Base-by-base conservation (phyloP, 2,797 vertebrate species). In the Anguilla megastoma region DNA sequence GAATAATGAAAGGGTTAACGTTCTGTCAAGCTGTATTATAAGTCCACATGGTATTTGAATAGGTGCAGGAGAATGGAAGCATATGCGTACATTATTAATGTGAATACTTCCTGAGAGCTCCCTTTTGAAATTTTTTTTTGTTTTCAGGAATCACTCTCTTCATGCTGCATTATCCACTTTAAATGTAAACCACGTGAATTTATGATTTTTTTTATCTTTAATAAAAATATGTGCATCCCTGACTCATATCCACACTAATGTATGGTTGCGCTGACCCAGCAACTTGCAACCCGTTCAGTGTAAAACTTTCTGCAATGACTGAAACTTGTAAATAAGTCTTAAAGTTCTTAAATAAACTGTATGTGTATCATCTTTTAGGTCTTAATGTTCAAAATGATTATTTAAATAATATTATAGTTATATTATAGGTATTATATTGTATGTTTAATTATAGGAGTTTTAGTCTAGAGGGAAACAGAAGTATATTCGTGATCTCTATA, bases 1-100 rank as follows among this genome's bases (percentile, higher is more conserved):
- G 92, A 93, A 93, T 92, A 93, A 91, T 92, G 85, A 89, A 93
- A 92, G 89, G 86, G 90, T 80, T 87, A 90, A 90, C 90, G 88
- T 90, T 93, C 90, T 90, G 89, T 92, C 89, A 90, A 90, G 82
- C 87, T 88, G 87, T 89, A 89, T 92, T 90, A 88, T 93, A 89
- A 89, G 90, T 90, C 89, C 30, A 18, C 54, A 89, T 92, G 93
- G 88, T 87, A 86, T 91, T 91, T 88, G 89, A 90, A 92, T 83
- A 85, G 89, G 90, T 87, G 85, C 60, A 86, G 90, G 54, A 92
- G 90, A 90, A 89, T 63, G 58, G 86, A 87, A 86, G 88, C 89
- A 90, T 86, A 89, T 87, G 86, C 91, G 88, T 91, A 76, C 88
- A 93, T 94, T 91, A 93, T 93, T 91, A 88, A 91, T 90, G 90